Evolutionary conservation across 2,797 vertebrate genomes (phyloP), one percentile per base, ranked within the genome.

Genomic region (Eupleurogrammus muticus): DNA sequence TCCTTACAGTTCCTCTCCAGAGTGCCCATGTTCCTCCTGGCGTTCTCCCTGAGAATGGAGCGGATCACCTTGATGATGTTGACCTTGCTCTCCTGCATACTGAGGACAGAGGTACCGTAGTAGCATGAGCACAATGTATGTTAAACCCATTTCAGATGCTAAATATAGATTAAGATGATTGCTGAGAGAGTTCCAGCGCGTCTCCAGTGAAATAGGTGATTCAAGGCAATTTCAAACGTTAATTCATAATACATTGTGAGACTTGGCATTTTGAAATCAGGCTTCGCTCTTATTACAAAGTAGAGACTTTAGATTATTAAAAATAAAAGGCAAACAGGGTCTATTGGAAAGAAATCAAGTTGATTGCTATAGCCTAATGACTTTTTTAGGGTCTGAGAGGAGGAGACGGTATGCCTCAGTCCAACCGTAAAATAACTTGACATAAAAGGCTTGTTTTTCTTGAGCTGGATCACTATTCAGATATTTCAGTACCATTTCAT

Each of bases 61-160:
- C 98, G 98, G 61, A 99, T 96, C 87, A 96, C 96, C 92, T 97
- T 98, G 78, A 99, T 94, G 1, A 95, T 93, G 87, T 70, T 96
- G 75, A 96, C 95, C 90, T 98, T 99, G 93, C 94, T 96, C 84
- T 99, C 97, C 0, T 93, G 94, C 85, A 95, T 93, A 56, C 98
- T 99, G 91, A 72, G 32, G 68, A 76, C 35, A 72, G 61, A 77
- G 59, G 53, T 0, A 48, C 14, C 11, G 19, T 2, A 32, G 67
- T 47, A 28, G 60, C 54, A 21, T 70, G 66, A 82, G 77, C 68
- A 46, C 17, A 21, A 16, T 24, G 34, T 23, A 44, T 9, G 50
- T 24, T 35, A 44, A 55, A 80, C 34, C 62, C 49, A 73, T 74
- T 73, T 75, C 51, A 49, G 21, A 34, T 24, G 67, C 72, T 68